Evolutionary conservation across 2,113 vertebrate genomes (phyloP).

Genomic region (Daubentonia madagascariensis): DNA sequence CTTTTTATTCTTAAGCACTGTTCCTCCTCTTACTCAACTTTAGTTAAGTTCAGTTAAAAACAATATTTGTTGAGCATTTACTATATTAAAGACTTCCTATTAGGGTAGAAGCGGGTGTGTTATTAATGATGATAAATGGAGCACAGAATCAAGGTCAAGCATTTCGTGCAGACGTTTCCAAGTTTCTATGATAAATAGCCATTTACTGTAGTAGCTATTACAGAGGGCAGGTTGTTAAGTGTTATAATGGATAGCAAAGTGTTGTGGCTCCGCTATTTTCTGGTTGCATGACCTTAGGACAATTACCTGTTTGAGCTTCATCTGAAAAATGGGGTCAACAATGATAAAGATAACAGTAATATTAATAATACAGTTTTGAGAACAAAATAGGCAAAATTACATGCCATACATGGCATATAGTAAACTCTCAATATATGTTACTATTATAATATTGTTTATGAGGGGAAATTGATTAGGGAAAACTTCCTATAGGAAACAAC

Average conservation of each 20-base stretch:
- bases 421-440: background rate
- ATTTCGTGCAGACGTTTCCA: background rate
- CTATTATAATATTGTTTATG: background rate
- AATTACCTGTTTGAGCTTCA: background rate
- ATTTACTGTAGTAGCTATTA: background rate
- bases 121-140: background rate
- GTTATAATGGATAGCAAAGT: background rate
- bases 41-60: background rate
- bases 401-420: background rate
- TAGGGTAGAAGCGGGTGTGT: background rate
- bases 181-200: background rate
- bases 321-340: background rate
- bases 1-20: background rate
- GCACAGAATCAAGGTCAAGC: background rate
- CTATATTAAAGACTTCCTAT: background rate
- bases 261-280: background rate
- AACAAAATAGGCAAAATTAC: constrained; percentile 19
- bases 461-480: background rate
- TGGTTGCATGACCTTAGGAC: background rate
- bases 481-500: background rate
- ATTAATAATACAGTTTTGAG: background rate
- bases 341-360: background rate
- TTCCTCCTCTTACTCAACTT: background rate
- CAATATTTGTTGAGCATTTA: background rate
- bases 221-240: background rate